Base-by-base conservation (phyloP, 2,888 invertebrate genomes). In the Nowickia ferox region DNA sequence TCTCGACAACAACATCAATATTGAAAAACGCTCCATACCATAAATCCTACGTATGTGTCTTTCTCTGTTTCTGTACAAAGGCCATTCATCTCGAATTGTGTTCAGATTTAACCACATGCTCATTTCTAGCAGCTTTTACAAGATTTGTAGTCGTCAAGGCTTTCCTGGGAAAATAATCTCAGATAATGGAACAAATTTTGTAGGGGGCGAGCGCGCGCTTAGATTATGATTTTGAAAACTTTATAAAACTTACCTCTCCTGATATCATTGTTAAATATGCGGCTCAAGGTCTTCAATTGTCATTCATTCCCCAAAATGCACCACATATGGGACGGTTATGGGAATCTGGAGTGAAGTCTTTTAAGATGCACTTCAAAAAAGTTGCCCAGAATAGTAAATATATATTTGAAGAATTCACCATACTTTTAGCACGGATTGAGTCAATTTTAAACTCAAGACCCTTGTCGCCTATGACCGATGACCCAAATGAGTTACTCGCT, bases 141-240 rank as follows among this genome's bases (percentile, higher is more conserved):
- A 11, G 46, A 13, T 46, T 46, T 86, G 2, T 76, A 8, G 83
- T 0, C 81, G 86, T 0, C 74, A 85, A 40, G 87, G 84, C 1
- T n/a, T 87, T 6, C 87, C 82, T 1, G 15, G 51, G 10, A 75
- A 59, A 1, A 11, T 87, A 4, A 74, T 76, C 19, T 80, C 87
- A 0, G 84, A 85, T 38, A 84, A 87, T 15, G 85, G 86, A 0
- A 87, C 71, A 1, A 87, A 76, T n/a, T 87, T 87, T 19, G 68
- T 86, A 9, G 83, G 77, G 1, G 84, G 72, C 0, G 17, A 69
- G 1, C 44, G 71, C 40, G 13, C 48, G 2, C 10, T 79, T 11
- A 46, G 13, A n/a, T n/a, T n/a, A n/a, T n/a, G n/a, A n/a, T n/a
- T n/a, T n/a, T n/a, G 38, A 0, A 0, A 1, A 22, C 1, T 69